Evolutionary conservation across 2,797 vertebrate species (phyloP).

Genomic region (Sebastes oblongus): DNA sequence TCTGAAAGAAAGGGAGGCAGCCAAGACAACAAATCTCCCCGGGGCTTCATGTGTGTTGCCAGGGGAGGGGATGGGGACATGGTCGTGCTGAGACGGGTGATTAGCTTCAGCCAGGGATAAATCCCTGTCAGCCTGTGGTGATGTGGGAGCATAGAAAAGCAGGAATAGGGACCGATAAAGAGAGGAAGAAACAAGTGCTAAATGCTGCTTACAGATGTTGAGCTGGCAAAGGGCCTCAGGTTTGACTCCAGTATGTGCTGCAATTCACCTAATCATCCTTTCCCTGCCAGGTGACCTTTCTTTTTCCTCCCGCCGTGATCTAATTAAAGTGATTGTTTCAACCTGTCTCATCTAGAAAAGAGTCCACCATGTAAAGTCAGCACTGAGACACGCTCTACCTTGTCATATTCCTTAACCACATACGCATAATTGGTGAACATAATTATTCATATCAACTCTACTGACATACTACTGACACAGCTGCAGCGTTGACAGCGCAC

Average conservation of each 20-base stretch:
- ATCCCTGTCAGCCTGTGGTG: slow-evolving; percentile 33
- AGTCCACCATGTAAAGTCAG: slow-evolving; percentile 16
- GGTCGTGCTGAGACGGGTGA: slow-evolving; percentile 39
- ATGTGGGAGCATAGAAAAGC: background rate
- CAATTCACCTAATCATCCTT: slow-evolving; percentile 34
- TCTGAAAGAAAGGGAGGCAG: slow-evolving; percentile 36
- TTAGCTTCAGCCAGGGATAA: slow-evolving; percentile 54
- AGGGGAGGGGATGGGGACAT: background rate
- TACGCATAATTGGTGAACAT: slow-evolving; percentile 33
- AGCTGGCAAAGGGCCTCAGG: slow-evolving; percentile 36
- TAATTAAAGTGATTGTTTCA: slow-evolving; percentile 68
- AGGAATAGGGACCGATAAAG: slow-evolving; percentile 24
- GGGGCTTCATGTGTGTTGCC: slow-evolving; percentile 22
- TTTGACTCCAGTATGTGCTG: slow-evolving; percentile 15
- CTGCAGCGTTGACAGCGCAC: background rate
- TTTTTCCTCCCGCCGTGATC: slow-evolving; percentile 23
- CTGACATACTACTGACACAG: slow-evolving; percentile 15
- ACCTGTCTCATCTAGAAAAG: slow-evolving; percentile 39
- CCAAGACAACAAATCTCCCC: slow-evolving; percentile 50
- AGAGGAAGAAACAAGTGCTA: slow-evolving; percentile 14
- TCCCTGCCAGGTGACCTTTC: slow-evolving; percentile 39
- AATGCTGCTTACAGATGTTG: slow-evolving; percentile 47
- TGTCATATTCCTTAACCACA: slow-evolving; percentile 41
- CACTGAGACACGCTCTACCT: slow-evolving; percentile 22
- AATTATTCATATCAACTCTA: slow-evolving; percentile 42